These are phyloP conservation scores for Philereme transversata DNA, from an alignment of 2,888 invertebrate genomes.

Conservation along the genomic window DNA sequence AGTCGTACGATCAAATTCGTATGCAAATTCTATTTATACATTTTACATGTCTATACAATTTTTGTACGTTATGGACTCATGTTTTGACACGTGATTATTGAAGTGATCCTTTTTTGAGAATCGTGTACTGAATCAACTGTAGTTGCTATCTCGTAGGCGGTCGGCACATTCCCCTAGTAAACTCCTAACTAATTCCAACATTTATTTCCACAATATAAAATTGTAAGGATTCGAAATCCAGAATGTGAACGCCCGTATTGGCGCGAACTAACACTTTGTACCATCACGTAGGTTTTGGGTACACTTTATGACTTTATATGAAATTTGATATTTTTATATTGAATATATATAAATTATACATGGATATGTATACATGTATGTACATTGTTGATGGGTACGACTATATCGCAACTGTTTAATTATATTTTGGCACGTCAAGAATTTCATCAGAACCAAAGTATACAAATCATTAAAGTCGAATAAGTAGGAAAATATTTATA, in stretches of 20 bases:
- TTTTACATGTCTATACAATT: constrained; percentile 83
- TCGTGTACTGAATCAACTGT: constrained; percentile 80
- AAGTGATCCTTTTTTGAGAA: constrained; percentile 83
- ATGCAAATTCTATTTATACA: constrained; percentile 83
- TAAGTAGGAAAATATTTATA: constrained; percentile 84
- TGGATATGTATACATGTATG: constrained; percentile 84
- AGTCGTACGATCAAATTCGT: constrained; percentile 56
- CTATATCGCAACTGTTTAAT: constrained; percentile 84
- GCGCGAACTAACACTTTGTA: constrained; percentile 76
- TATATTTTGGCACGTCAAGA: constrained; percentile 83
- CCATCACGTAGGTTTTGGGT: constrained; percentile 84
- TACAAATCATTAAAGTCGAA: constrained; percentile 83
- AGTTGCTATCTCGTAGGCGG: constrained; percentile 81
- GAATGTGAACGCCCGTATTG: constrained; percentile 74
- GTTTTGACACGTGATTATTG: constrained; percentile 73
- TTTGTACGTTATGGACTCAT: constrained; percentile 80
- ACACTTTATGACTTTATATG: constrained; percentile 84
- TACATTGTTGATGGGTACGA: constrained; percentile 84
- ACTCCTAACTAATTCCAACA: constrained; percentile 78
- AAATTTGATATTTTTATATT: constrained; percentile 84
- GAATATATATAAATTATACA: constrained; percentile 84
- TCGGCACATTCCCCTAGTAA: constrained; percentile 83
- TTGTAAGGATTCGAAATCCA: constrained; percentile 77
- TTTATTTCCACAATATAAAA: constrained; percentile 80
- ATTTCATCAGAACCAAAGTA: constrained; percentile 84